phyloP scores from a whole-genome alignment of 1,140 invertebrate species.

The Lerema accius region DNA sequence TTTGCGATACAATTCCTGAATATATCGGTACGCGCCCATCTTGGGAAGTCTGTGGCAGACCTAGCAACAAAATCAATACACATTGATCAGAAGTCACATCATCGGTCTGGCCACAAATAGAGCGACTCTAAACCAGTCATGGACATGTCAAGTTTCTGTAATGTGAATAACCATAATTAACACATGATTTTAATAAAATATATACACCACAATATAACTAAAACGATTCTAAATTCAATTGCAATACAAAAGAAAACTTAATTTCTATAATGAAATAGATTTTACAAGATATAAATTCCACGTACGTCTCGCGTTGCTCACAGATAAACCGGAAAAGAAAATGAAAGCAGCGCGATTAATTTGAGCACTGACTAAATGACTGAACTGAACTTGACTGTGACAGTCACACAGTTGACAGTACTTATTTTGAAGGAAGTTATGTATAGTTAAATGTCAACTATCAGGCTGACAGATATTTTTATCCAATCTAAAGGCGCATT shows the following conservation, averaged over 20 bases:
- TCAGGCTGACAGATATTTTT: no score
- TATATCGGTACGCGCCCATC: slow-evolving; percentile 99
- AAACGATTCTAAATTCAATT: neutral
- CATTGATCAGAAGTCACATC: slow-evolving; percentile 86
- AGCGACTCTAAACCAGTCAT: slow-evolving; percentile 54
- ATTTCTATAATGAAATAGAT: slow-evolving; percentile 42
- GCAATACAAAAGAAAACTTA: slow-evolving; percentile 17
- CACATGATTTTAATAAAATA: slow-evolving; percentile 10
- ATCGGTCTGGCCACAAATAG: slow-evolving; percentile 84
- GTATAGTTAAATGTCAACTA: no score
- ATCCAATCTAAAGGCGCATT: no score
- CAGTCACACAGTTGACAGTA: no score
- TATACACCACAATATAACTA: neutral
- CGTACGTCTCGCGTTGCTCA: slow-evolving; percentile 73
- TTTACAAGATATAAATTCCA: slow-evolving; percentile 51
- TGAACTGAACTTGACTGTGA: no score
- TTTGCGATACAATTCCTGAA: slow-evolving; percentile 99
- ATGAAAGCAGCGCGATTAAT: no score
- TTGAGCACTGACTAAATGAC: no score
- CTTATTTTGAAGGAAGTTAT: no score
- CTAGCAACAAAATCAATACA: slow-evolving; percentile 85
- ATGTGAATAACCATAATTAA: slow-evolving; percentile 26
- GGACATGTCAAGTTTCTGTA: slow-evolving; percentile 52
- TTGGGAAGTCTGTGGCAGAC: slow-evolving; percentile 84
- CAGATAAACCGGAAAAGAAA: slow-evolving; percentile 73